These are phyloP conservation scores for Malurus splendens DNA, from an alignment of 2,797 vertebrate genomes.

Conservation along the genomic window DNA sequence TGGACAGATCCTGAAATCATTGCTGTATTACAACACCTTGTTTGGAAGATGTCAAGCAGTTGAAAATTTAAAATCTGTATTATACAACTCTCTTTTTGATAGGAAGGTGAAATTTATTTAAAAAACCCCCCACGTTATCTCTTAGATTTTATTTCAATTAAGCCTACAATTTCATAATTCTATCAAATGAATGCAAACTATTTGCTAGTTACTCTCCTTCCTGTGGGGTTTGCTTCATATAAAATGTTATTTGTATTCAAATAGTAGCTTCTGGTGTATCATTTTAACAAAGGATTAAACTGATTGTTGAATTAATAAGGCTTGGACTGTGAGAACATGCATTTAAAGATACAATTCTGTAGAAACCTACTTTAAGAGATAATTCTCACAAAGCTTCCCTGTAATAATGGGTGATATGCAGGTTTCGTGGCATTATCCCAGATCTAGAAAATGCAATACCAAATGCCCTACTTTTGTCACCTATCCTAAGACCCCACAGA, in stretches of 20 bases:
- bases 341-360: neutral
- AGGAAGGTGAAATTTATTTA: neutral
- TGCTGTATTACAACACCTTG: neutral
- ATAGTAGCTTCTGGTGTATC: neutral
- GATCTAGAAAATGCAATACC: neutral
- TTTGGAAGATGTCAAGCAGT: neutral
- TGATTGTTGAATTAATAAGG: neutral
- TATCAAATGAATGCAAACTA: neutral
- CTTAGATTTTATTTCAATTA: conserved; percentile 3
- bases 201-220: neutral
- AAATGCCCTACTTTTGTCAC: neutral
- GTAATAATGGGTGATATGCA: neutral
- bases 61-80: neutral
- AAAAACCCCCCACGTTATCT: neutral
- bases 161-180: neutral
- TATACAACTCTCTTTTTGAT: neutral
- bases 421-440: neutral
- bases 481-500: neutral
- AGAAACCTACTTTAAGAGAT: neutral
- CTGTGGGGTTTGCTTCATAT: neutral
- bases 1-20: neutral
- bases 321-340: neutral
- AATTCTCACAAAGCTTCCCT: neutral
- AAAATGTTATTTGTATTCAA: conserved; percentile 6
- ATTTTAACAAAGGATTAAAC: conserved; percentile 1